phyloP scores from a whole-genome alignment of 1,140 invertebrate species.

The Drosophila nikananu region DNA sequence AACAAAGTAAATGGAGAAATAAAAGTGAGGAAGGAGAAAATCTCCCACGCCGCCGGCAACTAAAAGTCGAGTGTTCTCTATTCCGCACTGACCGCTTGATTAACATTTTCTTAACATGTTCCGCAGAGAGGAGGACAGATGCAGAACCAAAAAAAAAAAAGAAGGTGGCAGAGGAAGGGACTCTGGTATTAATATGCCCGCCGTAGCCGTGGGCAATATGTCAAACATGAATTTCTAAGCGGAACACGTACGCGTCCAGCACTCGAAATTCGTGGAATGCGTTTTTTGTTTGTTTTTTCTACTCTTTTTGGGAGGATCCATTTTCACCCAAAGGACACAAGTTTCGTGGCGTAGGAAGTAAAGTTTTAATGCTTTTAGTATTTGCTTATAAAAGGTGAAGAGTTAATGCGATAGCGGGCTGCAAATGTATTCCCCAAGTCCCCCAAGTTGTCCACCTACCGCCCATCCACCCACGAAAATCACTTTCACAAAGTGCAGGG shows the following conservation, averaged over 20 bases:
- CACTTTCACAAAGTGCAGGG: conserved; percentile 75
- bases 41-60: conserved; percentile 61
- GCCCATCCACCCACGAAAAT: conserved; percentile 53
- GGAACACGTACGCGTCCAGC: conserved; percentile 73
- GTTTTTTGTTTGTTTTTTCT: conserved; percentile 19
- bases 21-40: conserved; percentile 29
- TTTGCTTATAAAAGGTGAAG: conserved; percentile 59
- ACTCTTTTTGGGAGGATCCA: conserved; percentile 28
- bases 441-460: conserved; percentile 30
- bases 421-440: conserved; percentile 63
- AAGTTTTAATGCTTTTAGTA: conserved; percentile 69
- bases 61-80: conserved; percentile 73
- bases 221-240: conserved; percentile 79
- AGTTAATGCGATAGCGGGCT: conserved; percentile 62
- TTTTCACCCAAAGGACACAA: conserved; percentile 53
- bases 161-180: background rate
- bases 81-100: conserved; percentile 82
- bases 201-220: conserved; percentile 74
- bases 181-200: conserved; percentile 74
- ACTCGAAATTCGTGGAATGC: conserved; percentile 76
- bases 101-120: conserved; percentile 78
- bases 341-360: conserved; percentile 27
- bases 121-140: conserved; percentile 19
- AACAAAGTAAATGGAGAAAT: conserved; percentile 58
- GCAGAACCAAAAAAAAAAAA: background rate